These are phyloP conservation scores for Enteromius afrohamiltoni DNA, from an alignment of 2,797 vertebrate genomes.

Conservation along the genomic window DNA sequence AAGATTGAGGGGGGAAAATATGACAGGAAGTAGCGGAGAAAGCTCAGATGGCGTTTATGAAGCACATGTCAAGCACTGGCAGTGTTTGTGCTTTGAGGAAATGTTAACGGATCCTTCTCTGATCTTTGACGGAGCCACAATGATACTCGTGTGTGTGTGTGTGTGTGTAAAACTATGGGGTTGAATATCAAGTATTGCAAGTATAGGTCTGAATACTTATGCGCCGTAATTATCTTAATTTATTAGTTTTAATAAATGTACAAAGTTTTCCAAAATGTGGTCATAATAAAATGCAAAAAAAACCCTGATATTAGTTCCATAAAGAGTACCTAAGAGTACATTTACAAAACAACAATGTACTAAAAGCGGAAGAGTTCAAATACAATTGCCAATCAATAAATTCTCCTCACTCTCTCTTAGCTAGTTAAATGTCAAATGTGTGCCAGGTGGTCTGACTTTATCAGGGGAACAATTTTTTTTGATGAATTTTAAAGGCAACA, in stretches of 20 bases:
- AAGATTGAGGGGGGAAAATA: background rate
- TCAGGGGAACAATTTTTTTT: background rate
- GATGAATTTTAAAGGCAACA: background rate
- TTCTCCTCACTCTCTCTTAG: too few species aligned
- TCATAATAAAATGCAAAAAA: background rate
- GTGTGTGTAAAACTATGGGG: background rate
- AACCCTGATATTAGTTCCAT: background rate
- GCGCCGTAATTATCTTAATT: background rate
- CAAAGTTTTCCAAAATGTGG: background rate
- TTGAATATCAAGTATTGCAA: background rate
- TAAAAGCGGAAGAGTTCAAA: background rate
- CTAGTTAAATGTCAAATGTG: too few species aligned
- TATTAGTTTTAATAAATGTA: background rate
- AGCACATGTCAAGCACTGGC: constrained; percentile 13
- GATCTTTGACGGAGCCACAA: constrained; percentile 4
- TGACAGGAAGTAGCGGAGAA: constrained; percentile 13
- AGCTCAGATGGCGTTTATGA: background rate
- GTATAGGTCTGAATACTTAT: constrained; percentile 1
- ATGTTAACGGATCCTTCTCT: constrained; percentile 37
- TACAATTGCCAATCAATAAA: too few species aligned
- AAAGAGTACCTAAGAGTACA: background rate
- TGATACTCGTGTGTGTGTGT: background rate
- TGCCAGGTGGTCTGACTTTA: background rate
- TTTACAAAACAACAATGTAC: background rate
- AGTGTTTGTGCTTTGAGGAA: constrained; percentile 32